Conservation (phyloP, 2,113 vertebrate genomes). For the Tapirus terrestris region DNA sequence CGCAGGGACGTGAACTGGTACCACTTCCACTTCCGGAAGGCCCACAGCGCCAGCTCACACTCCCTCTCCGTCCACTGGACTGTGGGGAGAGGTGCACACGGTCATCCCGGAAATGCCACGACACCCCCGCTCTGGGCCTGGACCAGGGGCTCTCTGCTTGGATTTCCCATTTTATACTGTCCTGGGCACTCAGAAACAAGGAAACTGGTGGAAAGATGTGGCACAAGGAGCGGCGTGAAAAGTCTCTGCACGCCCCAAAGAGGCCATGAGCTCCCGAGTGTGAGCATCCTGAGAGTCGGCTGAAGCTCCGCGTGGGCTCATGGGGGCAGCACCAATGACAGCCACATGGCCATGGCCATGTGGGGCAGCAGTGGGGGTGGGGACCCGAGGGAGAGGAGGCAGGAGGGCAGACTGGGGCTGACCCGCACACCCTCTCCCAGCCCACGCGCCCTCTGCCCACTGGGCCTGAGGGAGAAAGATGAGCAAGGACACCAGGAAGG, state of each 20-base stretch:
- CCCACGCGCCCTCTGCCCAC: not conserved
- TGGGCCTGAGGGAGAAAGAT: not conserved
- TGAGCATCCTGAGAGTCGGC: not conserved
- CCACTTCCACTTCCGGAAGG: conserved; percentile 97
- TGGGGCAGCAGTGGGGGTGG: rapidly evolving
- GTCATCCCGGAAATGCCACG: rapidly evolving
- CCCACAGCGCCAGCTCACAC: conserved; percentile 94
- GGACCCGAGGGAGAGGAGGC: too few relatives aligned
- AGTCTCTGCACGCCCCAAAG: rapidly evolving
- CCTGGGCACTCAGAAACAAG: not conserved
- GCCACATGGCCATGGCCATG: rapidly evolving
- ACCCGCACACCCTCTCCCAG: not conserved
- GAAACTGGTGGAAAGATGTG: rapidly evolving
- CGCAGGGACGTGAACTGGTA: conserved; percentile 99
- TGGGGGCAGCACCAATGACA: not conserved
- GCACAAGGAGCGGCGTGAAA: rapidly evolving
- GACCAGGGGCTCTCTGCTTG: rapidly evolving
- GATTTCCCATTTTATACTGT: rapidly evolving
- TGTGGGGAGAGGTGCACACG: conserved; percentile 64
- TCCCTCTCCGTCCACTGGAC: conserved; percentile 96
- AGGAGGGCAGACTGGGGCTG: too few relatives aligned
- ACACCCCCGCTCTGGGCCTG: rapidly evolving
- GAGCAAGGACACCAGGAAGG: not conserved
- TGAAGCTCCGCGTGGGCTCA: not conserved
- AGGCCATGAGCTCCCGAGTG: rapidly evolving